phyloP scores from a whole-genome alignment of 1,140 invertebrate species.

The Microplitis mediator region DNA sequence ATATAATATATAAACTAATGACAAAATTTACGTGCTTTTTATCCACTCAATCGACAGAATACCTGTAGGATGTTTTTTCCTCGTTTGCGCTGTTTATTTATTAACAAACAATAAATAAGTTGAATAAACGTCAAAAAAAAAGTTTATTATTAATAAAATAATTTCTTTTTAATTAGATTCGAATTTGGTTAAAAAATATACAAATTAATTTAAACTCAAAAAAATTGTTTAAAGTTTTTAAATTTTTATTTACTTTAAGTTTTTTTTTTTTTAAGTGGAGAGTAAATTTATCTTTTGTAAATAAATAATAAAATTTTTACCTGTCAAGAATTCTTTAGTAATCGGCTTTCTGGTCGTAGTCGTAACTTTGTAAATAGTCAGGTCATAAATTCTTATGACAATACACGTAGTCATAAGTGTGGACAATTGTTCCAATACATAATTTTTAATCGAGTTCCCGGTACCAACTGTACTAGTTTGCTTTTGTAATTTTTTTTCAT shows the following conservation, averaged over 20 bases:
- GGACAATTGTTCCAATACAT: constrained; percentile 75
- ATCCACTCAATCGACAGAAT: constrained; percentile 38
- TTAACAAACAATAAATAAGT: constrained; percentile 40
- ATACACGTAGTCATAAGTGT: constrained; percentile 93
- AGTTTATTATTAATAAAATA: constrained; percentile 4
- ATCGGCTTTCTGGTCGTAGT: constrained; percentile 73
- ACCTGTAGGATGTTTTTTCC: constrained; percentile 60
- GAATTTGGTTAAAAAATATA: not conserved
- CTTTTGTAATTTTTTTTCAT: constrained; percentile 32
- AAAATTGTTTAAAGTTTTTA: not conserved
- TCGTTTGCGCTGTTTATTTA: constrained; percentile 57
- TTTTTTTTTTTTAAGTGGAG: not conserved
- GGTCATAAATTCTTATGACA: constrained; percentile 87
- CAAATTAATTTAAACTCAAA: not conserved
- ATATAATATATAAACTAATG: constrained; percentile 12
- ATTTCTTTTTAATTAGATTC: not conserved
- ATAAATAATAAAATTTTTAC: constrained; percentile 56
- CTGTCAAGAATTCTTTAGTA: constrained; percentile 81
- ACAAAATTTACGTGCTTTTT: constrained; percentile 28
- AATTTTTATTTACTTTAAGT: too few species aligned
- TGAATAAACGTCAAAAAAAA: constrained; percentile 16
- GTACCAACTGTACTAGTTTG: constrained; percentile 38
- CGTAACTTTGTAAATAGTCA: constrained; percentile 82
- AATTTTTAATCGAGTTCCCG: constrained; percentile 68
- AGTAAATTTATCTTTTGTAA: too few species aligned